Percentiles rank a stretch among this genome's conserved stretches.
phyloP scores from a whole-genome alignment of 2,888 invertebrate genomes.

The Drosophila pseudotakahashii region DNA sequence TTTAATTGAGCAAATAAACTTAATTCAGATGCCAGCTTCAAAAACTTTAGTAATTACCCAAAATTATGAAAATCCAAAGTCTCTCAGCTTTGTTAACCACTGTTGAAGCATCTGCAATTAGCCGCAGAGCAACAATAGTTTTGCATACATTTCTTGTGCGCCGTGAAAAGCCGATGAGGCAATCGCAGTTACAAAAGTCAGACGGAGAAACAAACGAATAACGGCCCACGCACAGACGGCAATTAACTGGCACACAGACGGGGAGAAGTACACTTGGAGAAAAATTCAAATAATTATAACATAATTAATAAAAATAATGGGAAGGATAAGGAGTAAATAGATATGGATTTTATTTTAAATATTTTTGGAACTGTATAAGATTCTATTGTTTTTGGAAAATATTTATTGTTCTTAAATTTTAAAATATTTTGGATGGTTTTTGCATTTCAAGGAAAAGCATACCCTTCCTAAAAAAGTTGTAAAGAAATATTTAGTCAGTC shows the following conservation, averaged over 20 bases:
- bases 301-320: too few species aligned
- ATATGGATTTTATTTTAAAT: too few species aligned
- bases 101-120: constrained; percentile 24
- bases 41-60: constrained; percentile 4
- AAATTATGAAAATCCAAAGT: constrained; percentile 10
- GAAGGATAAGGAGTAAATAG: too few species aligned
- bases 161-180: constrained; percentile 50
- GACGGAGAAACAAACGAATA: constrained; percentile 25
- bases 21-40: neutral
- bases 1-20: neutral
- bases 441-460: too few species aligned
- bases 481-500: too few species aligned
- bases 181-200: constrained; percentile 58
- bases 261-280: constrained; percentile 4
- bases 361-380: too few species aligned
- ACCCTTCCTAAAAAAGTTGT: too few species aligned
- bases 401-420: too few species aligned
- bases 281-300: too few species aligned
- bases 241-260: constrained; percentile 56
- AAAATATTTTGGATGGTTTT: too few species aligned
- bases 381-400: too few species aligned
- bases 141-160: constrained; percentile 36
- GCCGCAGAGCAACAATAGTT: constrained; percentile 40
- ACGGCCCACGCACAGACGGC: constrained; percentile 64
- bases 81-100: constrained; percentile 14